Evolutionary conservation across 1,140 invertebrate genomes (phyloP).

Genomic region (Oreohelix idahoensis): DNA sequence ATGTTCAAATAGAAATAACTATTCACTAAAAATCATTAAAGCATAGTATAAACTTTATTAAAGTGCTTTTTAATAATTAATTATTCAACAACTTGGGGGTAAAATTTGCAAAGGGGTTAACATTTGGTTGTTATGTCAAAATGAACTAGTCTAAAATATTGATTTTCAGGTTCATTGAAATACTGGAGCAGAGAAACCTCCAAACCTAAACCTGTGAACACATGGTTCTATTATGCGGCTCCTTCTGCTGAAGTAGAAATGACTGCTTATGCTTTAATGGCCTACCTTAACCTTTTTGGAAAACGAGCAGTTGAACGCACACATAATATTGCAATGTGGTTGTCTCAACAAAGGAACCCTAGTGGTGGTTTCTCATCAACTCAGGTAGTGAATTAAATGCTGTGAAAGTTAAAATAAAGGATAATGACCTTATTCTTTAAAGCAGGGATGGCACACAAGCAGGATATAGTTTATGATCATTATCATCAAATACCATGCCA

Average conservation of each 20-base stretch:
- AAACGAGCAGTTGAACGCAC: conserved; percentile 69
- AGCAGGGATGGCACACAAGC: background rate
- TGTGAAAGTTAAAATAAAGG: background rate
- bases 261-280: conserved; percentile 86
- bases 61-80: too few species aligned
- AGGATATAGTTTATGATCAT: background rate
- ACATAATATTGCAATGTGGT: conserved; percentile 86
- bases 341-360: conserved; percentile 84
- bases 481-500: too few species aligned
- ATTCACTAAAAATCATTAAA: too few species aligned
- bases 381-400: conserved; percentile 54
- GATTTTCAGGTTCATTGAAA: conserved; percentile 61
- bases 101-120: too few species aligned
- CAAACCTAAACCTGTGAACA: conserved; percentile 44
- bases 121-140: too few species aligned
- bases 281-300: conserved; percentile 61
- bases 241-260: conserved; percentile 89
- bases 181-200: conserved; percentile 53
- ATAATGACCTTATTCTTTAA: conserved; percentile 4
- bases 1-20: too few species aligned
- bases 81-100: too few species aligned
- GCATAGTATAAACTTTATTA: too few species aligned
- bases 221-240: conserved; percentile 52
- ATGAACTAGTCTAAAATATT: too few species aligned
- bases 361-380: conserved; percentile 88